Evolutionary conservation across 1,140 invertebrate genomes (phyloP).

Genomic region (Chlorops oryzae): DNA sequence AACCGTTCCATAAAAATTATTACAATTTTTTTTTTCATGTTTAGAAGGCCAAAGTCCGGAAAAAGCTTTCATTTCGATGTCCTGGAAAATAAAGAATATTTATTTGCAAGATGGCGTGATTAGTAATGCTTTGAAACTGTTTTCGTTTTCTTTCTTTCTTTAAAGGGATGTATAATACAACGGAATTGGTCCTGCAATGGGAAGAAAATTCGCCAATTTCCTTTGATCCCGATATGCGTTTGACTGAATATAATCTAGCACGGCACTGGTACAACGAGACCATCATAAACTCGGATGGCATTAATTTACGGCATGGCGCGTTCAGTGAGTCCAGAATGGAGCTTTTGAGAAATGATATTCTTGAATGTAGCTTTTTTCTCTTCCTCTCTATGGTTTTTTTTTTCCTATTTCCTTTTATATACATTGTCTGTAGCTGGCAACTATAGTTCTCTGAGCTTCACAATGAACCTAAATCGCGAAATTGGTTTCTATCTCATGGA

Average conservation of each 20-base stretch:
- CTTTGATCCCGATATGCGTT: slow-evolving; percentile 67
- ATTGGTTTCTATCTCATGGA: slow-evolving; percentile 85
- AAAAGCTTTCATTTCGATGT: too few species aligned
- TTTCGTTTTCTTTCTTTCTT: slow-evolving; percentile 49
- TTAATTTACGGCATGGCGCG: slow-evolving; percentile 58
- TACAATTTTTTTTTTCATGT: too few species aligned
- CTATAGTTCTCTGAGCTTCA: slow-evolving; percentile 71
- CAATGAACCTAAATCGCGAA: slow-evolving; percentile 70
- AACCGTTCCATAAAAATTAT: too few species aligned
- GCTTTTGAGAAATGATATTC: background rate
- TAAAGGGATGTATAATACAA: slow-evolving; percentile 72
- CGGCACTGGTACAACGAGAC: slow-evolving; percentile 63
- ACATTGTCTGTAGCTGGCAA: slow-evolving; percentile 68
- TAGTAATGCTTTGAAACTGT: too few species aligned
- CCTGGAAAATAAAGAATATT: background rate
- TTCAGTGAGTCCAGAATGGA: slow-evolving; percentile 53
- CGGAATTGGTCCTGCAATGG: slow-evolving; percentile 69
- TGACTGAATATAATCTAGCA: slow-evolving; percentile 73
- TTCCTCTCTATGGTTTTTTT: background rate
- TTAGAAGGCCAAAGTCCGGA: too few species aligned
- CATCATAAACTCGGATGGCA: slow-evolving; percentile 53
- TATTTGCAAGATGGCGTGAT: background rate
- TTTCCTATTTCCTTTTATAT: background rate
- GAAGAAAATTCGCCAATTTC: slow-evolving; percentile 64
- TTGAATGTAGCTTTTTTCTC: background rate